phyloP scores from a whole-genome alignment of 2,888 invertebrate genomes.

The Formica aserva region DNA sequence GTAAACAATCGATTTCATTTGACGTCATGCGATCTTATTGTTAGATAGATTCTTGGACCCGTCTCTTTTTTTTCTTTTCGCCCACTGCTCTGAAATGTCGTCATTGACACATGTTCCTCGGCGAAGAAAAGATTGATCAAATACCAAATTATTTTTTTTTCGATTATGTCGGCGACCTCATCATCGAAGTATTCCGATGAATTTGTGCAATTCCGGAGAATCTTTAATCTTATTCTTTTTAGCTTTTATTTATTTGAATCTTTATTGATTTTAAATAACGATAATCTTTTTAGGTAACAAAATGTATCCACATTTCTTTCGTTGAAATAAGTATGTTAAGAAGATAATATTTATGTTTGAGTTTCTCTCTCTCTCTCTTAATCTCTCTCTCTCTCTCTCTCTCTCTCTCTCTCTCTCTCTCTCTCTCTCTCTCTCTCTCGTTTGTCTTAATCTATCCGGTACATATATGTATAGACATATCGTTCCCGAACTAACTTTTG shows the following conservation, averaged over 20 bases:
- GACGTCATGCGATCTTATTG: constrained; percentile 25
- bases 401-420: background rate
- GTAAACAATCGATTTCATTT: constrained; percentile 49
- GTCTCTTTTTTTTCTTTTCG: background rate
- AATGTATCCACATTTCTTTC: background rate
- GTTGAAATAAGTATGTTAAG: background rate
- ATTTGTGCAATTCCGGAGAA: background rate
- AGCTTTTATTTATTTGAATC: background rate
- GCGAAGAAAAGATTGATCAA: background rate
- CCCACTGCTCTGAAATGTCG: background rate
- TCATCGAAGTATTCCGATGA: background rate
- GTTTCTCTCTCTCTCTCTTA: background rate
- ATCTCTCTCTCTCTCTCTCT: background rate
- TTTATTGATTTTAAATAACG: background rate
- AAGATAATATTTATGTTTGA: background rate
- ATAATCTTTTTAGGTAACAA: background rate
- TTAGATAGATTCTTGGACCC: background rate
- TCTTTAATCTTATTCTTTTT: background rate
- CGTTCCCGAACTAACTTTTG: background rate
- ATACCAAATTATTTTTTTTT: background rate
- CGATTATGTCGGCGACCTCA: background rate
- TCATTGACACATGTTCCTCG: background rate
- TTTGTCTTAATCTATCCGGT: background rate
- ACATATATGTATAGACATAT: background rate
- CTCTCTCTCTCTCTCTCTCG: background rate